phyloP scores from a whole-genome alignment of 2,113 vertebrate species.

The Holacanthus passer region DNA sequence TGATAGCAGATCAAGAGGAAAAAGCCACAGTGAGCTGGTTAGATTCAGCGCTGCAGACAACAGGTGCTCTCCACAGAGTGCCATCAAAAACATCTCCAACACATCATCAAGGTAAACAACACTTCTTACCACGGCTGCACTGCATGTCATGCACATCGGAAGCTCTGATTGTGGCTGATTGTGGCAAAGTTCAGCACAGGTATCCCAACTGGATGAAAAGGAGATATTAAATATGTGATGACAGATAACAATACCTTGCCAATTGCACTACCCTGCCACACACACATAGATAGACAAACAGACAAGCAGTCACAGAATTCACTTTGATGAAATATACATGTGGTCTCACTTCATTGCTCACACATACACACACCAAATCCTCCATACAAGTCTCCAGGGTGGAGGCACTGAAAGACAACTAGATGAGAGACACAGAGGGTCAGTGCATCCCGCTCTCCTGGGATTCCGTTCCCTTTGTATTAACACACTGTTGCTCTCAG shows the following conservation, averaged over 20 bases:
- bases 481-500: conserved; percentile 27
- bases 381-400: conserved; percentile 47
- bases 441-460: conserved; percentile 25
- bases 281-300: background rate
- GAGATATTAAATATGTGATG: background rate
- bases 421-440: conserved; percentile 25
- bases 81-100: background rate
- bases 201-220: background rate
- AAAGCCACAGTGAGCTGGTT: background rate
- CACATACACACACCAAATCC: background rate
- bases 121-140: background rate
- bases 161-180: background rate
- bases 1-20: background rate
- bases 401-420: conserved; percentile 20
- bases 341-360: background rate
- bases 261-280: background rate
- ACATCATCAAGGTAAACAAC: background rate
- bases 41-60: background rate
- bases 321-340: conserved; percentile 50
- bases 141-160: background rate
- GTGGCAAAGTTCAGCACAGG: background rate
- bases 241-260: background rate
- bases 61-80: background rate
- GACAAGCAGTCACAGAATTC: conserved; percentile 14
- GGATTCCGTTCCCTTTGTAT: conserved; percentile 11